Base-by-base conservation (phyloP, 2,113 vertebrate genomes). In the Melospiza melodia region DNA sequence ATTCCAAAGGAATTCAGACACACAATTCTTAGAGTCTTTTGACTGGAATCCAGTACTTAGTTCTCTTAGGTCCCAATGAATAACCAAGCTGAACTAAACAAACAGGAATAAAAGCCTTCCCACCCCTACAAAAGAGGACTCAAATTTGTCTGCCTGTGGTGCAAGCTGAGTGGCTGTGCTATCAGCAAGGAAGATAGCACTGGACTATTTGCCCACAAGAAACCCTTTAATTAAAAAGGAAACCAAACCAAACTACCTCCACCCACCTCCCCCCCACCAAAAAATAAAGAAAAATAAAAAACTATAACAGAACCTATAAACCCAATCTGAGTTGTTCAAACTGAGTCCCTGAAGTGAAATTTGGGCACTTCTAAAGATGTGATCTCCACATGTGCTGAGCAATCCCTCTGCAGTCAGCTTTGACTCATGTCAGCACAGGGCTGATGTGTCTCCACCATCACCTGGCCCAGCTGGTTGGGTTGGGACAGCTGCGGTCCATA, bases 1-100 rank as follows among this genome's bases (percentile, higher is more conserved):
- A 90, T 68, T 89, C 51, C 58, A 76, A 79, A 68, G n/a, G 74
- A 84, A 96, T 75, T 93, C 67, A 91, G 66, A 81, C 35, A 66
- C 7, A 39, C 5, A 72, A 44, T 85, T 94, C 59, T 52, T 37
- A 57, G 49, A 71, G 44, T 18, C 27, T 68, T 94, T 65, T 72
- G 28, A 76, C 3, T 72, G 25, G 15, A 88, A 68, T 84, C 61
- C 58, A 79, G 35, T 31, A 72, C 19, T 58, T 17, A 41, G 4
- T 59, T 83, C 33, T 48, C 2, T 54, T 52, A 66, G 27, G 22
- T 65, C 57, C 22, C 1, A 1, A 11, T 15, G 14, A 87, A 94
- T 52, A 93, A 82, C 31, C 3, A 66, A 54, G 12, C 13, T 57
- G 58, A 75, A 79, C 12, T 25, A 69, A 71, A 76, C 13, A 82